Conservation (phyloP, 2,888 invertebrate species). For the Hypercompe scribonia region DNA sequence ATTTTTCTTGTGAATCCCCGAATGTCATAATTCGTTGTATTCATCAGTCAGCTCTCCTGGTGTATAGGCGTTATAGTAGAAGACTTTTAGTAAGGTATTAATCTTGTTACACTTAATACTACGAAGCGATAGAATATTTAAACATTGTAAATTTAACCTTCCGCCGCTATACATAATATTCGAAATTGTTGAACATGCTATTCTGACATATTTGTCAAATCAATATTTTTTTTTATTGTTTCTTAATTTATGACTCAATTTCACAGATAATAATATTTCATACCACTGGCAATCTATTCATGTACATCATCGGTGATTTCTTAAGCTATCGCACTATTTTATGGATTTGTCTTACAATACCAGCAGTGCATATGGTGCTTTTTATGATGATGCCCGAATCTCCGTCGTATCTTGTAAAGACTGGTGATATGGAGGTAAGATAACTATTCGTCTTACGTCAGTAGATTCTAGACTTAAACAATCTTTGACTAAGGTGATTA, state of each 20-base stretch:
- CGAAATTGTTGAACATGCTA: too few species aligned
- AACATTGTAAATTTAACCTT: too few species aligned
- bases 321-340: conserved; percentile 82
- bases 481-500: not conserved
- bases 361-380: conserved; percentile 76
- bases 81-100: too few species aligned
- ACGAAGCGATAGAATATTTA: too few species aligned
- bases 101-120: too few species aligned
- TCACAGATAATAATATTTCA: conserved; percentile 73
- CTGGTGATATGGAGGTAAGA: conserved; percentile 73
- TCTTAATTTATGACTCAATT: not conserved
- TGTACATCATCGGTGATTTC: conserved; percentile 81
- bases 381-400: conserved; percentile 87
- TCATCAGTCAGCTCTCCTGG: too few species aligned
- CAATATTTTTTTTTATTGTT: too few species aligned
- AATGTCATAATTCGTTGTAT: too few species aligned
- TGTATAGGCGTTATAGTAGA: too few species aligned
- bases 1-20: too few species aligned
- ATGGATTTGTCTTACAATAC: conserved; percentile 78
- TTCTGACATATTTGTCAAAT: too few species aligned
- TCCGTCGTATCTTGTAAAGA: conserved; percentile 83
- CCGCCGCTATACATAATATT: too few species aligned
- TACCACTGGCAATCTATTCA: conserved; percentile 82
- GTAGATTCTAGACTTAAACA: not conserved
- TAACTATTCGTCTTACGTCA: not conserved